A percentile compares a stretch with the other conserved stretches of the same genome.
These are phyloP conservation scores for Rhinolophus sinicus DNA, from an alignment of 2,113 vertebrate species.

Conservation along the genomic window DNA sequence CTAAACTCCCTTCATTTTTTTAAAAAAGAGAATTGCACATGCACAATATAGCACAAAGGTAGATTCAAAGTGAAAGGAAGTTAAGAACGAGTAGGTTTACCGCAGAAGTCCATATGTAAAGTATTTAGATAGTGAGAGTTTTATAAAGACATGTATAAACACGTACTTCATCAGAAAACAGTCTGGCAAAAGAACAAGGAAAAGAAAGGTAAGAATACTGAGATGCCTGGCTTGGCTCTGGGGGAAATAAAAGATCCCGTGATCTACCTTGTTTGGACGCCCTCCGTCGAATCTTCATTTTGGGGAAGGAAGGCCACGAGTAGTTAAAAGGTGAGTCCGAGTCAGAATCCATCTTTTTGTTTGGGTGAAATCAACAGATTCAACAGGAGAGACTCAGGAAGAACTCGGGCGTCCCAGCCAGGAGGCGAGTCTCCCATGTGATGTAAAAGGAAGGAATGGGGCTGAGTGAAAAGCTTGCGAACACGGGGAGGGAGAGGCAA, in stretches of 20 bases:
- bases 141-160: conserved; percentile 38
- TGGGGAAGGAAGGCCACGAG: conserved; percentile 98
- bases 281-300: conserved; percentile 95
- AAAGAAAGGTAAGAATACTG: conserved; percentile 53
- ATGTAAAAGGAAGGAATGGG: conserved; percentile 86
- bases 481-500: conserved; percentile 85
- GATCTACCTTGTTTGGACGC: conserved; percentile 93
- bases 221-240: background rate
- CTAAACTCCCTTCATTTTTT: background rate
- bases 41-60: background rate
- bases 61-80: conserved; percentile 53
- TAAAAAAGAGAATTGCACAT: background rate
- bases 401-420: conserved; percentile 77
- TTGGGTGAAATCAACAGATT: conserved; percentile 63
- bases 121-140: background rate
- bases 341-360: conserved; percentile 95
- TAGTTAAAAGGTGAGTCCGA: conserved; percentile 99
- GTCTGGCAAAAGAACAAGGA: conserved; percentile 46
- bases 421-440: conserved; percentile 82
- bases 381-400: conserved; percentile 62
- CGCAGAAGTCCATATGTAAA: background rate
- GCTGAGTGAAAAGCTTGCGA: conserved; percentile 85
- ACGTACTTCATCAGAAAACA: conserved; percentile 22
- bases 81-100: background rate
- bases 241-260: conserved; percentile 34